A percentile compares a stretch with the other conserved stretches of the same genome.
Conservation (phyloP, 2,888 invertebrate species). For the Drosophila ezoana region DNA sequence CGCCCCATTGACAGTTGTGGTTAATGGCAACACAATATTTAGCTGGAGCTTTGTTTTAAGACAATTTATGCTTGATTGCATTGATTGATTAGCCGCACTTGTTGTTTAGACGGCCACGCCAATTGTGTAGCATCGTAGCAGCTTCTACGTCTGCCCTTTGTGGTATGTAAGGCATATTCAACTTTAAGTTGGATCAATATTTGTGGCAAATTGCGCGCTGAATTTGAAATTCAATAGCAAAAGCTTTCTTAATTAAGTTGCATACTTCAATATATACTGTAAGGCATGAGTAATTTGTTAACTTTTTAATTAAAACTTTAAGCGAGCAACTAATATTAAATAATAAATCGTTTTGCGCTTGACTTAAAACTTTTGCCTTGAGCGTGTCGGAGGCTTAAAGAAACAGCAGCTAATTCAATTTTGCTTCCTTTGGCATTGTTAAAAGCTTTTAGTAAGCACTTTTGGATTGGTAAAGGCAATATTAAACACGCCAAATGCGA, state of each 20-base stretch:
- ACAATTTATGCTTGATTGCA: conserved; percentile 81
- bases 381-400: conserved; percentile 28
- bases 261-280: not conserved
- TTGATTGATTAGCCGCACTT: conserved; percentile 80
- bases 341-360: conserved; percentile 67
- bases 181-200: conserved; percentile 40
- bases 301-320: conserved; percentile 72
- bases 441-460: conserved; percentile 31
- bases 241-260: conserved; percentile 2
- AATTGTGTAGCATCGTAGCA: conserved; percentile 5
- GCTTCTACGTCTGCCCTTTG: too few species aligned
- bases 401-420: conserved; percentile 41
- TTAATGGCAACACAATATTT: conserved; percentile 79
- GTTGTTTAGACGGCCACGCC: conserved; percentile 40
- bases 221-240: conserved; percentile 3
- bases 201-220: conserved; percentile 8
- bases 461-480: conserved; percentile 13
- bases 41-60: conserved; percentile 73
- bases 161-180: not conserved
- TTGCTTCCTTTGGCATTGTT: conserved; percentile 17
- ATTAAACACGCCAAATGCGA: conserved; percentile 22
- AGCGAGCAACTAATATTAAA: conserved; percentile 56
- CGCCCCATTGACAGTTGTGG: conserved; percentile 66
- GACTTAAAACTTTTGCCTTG: conserved; percentile 46
- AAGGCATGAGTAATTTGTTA: conserved; percentile 19